Evolutionary conservation across 2,888 invertebrate species (phyloP), one percentile per base, ranked within the genome.

Genomic region (Protophormia terraenovae): DNA sequence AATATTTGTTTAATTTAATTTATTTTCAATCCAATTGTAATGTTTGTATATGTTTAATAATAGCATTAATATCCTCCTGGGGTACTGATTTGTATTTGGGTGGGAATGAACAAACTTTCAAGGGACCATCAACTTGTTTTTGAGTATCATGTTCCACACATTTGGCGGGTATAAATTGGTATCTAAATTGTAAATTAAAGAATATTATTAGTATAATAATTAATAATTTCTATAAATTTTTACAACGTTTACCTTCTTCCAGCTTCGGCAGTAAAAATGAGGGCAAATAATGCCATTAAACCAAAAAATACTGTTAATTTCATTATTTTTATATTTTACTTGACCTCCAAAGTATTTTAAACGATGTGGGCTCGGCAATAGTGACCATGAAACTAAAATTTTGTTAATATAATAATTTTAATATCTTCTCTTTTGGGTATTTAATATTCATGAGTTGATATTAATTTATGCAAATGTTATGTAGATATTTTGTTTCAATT

Each of bases 61-160:
- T 86, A 0, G 88, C 89, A 38, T 89, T 62, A n/a, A 89, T 88
- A 19, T 89, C 87, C 29, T 87, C 87, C 5, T 84, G 76, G 19
- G 87, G 82, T 3, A 89, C 83, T 1, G 66, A 22, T 7, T 82
- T 69, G 83, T 89, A 79, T 3, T 85, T 73, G 0, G 89, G 89
- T 12, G 88, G 87, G 69, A 89, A 88, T 8, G 82, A 88, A 82
- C 89, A 89, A 2, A 89, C 41, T 10, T 85, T 88, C 5, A 89
- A 64, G 0, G 87, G 87, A 1, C 88, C 88, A 8, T 87, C 87
- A 38, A 89, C 76, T 71, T 87, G 67, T 10, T 84, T 53, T 16
- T 88, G 86, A 0, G 85, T 87, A 2, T 87, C 81, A 69, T 87
- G 85, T 16, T 88, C 84, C 35, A 78, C 85, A 67, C 89, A 89